A percentile compares a stretch with the other conserved stretches of the same genome.
phyloP scores from a whole-genome alignment of 2,888 invertebrate genomes.

The Chirona hameri region DNA sequence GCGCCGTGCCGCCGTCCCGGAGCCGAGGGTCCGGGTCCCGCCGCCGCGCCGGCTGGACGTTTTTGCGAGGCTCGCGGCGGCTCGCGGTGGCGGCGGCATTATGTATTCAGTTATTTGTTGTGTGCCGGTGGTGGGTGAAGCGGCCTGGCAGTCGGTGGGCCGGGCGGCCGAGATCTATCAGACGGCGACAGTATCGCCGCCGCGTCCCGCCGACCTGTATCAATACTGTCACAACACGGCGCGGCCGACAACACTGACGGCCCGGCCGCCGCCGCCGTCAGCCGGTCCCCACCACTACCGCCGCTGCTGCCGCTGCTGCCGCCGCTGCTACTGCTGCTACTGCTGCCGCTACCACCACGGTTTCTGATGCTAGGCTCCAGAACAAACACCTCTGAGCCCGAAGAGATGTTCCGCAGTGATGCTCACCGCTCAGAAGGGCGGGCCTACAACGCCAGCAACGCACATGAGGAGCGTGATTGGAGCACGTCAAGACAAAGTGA shows the following conservation, averaged over 20 bases:
- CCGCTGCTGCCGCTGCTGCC: too few species aligned
- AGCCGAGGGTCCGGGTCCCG: background rate
- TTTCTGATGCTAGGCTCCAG: too few species aligned
- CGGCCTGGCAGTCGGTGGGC: background rate
- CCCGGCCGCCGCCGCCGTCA: background rate
- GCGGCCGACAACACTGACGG: background rate
- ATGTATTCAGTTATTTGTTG: conserved; percentile 25
- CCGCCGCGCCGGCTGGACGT: background rate
- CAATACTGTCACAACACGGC: conserved; percentile 3
- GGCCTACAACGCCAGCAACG: too few species aligned
- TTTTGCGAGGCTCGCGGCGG: background rate
- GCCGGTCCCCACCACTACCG: background rate
- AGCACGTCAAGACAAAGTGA: too few species aligned
- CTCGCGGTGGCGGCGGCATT: background rate
- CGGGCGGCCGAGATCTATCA: conserved; percentile 4
- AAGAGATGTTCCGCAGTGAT: too few species aligned
- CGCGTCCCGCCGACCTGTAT: background rate
- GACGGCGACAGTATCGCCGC: background rate
- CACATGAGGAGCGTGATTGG: too few species aligned
- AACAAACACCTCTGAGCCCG: too few species aligned
- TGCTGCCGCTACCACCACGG: too few species aligned
- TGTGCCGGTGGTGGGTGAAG: background rate
- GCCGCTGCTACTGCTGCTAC: too few species aligned
- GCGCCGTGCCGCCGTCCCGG: background rate
- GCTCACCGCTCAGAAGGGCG: too few species aligned